phyloP scores from a whole-genome alignment of 2,888 invertebrate species.

The Mycalesis mineus region DNA sequence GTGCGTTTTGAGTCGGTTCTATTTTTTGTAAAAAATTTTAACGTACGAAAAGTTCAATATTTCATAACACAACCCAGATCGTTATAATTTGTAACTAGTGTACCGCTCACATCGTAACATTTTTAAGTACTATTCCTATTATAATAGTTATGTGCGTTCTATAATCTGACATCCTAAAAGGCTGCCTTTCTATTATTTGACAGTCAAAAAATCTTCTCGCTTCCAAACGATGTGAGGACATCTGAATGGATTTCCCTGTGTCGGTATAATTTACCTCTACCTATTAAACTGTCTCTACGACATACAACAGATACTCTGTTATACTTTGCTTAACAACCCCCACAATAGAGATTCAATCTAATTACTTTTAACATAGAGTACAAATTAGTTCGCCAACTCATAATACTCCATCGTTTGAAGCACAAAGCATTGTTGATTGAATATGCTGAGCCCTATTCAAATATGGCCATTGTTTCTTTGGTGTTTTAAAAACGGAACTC shows the following conservation, averaged over 20 bases:
- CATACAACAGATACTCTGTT: neutral
- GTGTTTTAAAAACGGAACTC: slow-evolving; percentile 55
- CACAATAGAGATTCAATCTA: neutral
- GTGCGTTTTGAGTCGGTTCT: no score
- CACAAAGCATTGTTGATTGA: slow-evolving; percentile 58
- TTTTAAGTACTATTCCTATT: no score
- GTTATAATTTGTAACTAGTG: no score
- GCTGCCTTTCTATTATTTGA: slow-evolving; percentile 24
- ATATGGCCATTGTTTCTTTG: slow-evolving; percentile 56
- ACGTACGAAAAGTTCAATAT: no score
- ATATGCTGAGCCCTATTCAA: slow-evolving; percentile 59
- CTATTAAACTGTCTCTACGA: slow-evolving; percentile 46
- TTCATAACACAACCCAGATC: no score
- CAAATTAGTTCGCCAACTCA: slow-evolving; percentile 2
- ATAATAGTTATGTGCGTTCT: slow-evolving; percentile 13
- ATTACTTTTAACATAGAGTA: neutral
- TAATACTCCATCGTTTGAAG: slow-evolving; percentile 23
- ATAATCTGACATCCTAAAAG: slow-evolving; percentile 27
- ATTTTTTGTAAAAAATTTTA: no score
- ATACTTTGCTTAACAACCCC: neutral
- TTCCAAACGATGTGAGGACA: slow-evolving; percentile 39
- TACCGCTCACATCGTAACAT: no score
- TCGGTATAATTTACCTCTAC: slow-evolving; percentile 42
- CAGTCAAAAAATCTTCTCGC: slow-evolving; percentile 32
- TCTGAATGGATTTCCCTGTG: slow-evolving; percentile 40